Percentiles rank a stretch among this genome's conserved stretches.
phyloP scores from a whole-genome alignment of 1,140 invertebrate genomes.

The Leptinotarsa texana region DNA sequence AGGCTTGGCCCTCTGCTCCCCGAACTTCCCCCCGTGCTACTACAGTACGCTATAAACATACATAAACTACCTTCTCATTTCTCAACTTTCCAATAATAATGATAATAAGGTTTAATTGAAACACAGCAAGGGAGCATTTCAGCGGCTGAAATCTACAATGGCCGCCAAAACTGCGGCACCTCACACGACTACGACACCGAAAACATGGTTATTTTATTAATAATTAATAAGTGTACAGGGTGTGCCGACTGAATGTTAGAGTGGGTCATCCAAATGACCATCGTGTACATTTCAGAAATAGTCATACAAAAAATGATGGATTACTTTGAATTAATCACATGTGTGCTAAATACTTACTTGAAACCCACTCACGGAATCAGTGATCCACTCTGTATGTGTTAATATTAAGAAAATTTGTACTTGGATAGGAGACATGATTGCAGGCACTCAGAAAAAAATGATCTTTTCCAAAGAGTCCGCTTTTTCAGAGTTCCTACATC shows the following conservation, averaged over 20 bases:
- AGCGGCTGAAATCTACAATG: constrained; percentile 39
- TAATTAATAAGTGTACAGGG: constrained; percentile 29
- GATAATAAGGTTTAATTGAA: constrained; percentile 49
- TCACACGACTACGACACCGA: constrained; percentile 51
- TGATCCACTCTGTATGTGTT: neutral
- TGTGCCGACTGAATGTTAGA: neutral
- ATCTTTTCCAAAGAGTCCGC: neutral
- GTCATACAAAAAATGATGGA: no score
- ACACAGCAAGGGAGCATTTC: constrained; percentile 52
- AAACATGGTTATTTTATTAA: constrained; percentile 42
- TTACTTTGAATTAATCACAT: no score
- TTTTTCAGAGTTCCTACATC: constrained; percentile 24
- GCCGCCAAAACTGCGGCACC: constrained; percentile 38
- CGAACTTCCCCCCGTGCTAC: constrained; percentile 45
- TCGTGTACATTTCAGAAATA: no score
- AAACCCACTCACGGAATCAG: neutral
- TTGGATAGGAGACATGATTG: constrained; percentile 46
- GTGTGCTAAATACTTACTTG: no score
- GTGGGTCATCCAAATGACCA: neutral
- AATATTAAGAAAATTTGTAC: constrained; percentile 51
- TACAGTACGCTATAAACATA: constrained; percentile 56
- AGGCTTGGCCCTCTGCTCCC: constrained; percentile 38
- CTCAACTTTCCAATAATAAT: constrained; percentile 54
- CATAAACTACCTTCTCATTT: constrained; percentile 53
- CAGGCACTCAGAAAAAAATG: constrained; percentile 42